A percentile compares a stretch with the other conserved stretches of the same genome.
Evolutionary conservation across 2,888 invertebrate genomes (phyloP).

Genomic region (Drosophila silvestris): DNA sequence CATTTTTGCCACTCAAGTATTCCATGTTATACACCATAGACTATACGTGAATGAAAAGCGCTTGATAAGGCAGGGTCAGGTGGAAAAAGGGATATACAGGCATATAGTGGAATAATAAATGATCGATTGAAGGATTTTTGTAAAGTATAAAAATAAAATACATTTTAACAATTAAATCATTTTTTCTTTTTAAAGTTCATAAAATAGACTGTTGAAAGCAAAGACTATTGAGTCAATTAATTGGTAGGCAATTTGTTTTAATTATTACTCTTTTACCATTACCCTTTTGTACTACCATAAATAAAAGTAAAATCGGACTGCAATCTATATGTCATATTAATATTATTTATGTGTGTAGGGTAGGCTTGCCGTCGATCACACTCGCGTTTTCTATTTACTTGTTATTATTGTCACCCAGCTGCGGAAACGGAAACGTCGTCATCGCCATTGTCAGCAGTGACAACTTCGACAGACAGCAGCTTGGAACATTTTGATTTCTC

Average conservation of each 20-base stretch:
- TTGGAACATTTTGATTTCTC: slow-evolving; percentile 55
- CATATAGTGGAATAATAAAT: not conserved
- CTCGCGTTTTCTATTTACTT: not conserved
- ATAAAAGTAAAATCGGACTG: not conserved
- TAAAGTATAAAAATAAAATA: too few species aligned
- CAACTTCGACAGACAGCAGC: slow-evolving; percentile 39
- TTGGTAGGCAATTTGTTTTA: not conserved
- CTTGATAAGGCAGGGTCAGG: not conserved
- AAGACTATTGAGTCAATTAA: not conserved
- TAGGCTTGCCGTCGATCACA: not conserved
- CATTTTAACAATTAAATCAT: not conserved
- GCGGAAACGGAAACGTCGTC: slow-evolving; percentile 64
- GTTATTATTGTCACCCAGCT: slow-evolving; percentile 44
- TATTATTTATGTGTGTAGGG: slow-evolving; percentile 5
- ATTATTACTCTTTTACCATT: not conserved
- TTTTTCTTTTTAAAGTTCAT: not conserved
- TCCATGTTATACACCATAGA: slow-evolving; percentile 28
- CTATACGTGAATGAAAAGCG: not conserved
- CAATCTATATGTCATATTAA: not conserved
- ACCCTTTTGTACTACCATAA: not conserved
- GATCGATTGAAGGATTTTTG: not conserved
- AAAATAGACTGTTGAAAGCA: not conserved
- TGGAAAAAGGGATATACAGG: not conserved
- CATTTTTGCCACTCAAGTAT: slow-evolving; percentile 60
- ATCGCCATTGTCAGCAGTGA: slow-evolving; percentile 59